Percentiles rank a stretch among this genome's conserved stretches.
Conservation (phyloP, 2,797 vertebrate species). For the Cyclopterus lumpus region DNA sequence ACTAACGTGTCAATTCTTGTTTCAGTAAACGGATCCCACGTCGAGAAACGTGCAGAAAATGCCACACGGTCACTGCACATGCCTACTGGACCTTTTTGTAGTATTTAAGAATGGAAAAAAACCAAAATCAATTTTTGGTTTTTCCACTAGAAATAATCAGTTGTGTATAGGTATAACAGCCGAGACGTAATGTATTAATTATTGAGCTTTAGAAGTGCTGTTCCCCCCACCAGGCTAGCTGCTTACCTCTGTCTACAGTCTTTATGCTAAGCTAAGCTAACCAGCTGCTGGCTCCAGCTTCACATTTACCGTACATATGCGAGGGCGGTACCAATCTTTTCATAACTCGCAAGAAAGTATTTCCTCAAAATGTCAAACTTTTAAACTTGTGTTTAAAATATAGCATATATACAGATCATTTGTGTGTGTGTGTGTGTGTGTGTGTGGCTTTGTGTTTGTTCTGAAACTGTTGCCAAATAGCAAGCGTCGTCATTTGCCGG, state of each 20-base stretch:
- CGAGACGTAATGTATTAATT: too few relatives aligned
- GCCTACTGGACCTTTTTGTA: background rate
- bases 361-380: background rate
- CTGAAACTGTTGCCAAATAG: constrained; percentile 24
- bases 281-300: background rate
- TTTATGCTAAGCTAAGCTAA: constrained; percentile 13
- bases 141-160: too few relatives aligned
- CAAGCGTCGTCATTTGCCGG: constrained; percentile 15
- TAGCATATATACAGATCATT: too few relatives aligned
- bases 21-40: constrained; percentile 58
- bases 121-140: too few relatives aligned
- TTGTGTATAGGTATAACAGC: too few relatives aligned
- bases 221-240: background rate
- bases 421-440: background rate
- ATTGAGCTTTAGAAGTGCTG: background rate
- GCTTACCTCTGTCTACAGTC: background rate
- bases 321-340: background rate
- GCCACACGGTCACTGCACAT: background rate
- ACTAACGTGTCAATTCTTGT: constrained; percentile 60
- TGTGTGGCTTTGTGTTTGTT: constrained; percentile 9
- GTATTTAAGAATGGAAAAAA: background rate
- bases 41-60: constrained; percentile 32
- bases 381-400: too few relatives aligned
- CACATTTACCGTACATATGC: background rate
- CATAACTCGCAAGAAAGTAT: background rate